Conservation (phyloP, 2,113 vertebrate genomes). For the Noctilio leporinus region DNA sequence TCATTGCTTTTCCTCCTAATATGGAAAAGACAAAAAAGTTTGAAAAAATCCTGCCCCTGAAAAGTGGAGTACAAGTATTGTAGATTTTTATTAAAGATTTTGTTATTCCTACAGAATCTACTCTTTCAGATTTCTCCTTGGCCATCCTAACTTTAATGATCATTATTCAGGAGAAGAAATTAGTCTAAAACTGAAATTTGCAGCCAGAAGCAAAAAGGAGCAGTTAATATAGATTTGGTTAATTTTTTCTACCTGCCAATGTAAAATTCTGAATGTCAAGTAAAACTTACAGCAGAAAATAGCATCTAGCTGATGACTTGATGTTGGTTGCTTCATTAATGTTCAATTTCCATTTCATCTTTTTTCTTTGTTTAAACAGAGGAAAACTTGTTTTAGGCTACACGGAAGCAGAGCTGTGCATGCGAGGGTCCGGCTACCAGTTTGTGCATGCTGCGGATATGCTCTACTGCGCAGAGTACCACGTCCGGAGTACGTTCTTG, state of each 20-base stretch:
- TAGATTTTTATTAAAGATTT: background rate
- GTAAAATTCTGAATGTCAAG: background rate
- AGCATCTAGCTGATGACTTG: background rate
- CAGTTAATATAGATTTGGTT: background rate
- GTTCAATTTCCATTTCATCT: background rate
- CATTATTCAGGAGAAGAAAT: conserved; percentile 6
- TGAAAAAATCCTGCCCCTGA: background rate
- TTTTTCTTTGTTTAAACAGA: conserved; percentile 74
- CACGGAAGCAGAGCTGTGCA: conserved; percentile 85
- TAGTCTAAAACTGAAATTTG: background rate
- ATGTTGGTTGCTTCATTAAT: background rate
- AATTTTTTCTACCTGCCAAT: background rate
- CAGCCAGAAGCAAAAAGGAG: background rate
- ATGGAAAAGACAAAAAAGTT: background rate
- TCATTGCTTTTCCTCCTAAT: background rate
- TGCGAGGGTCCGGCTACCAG: conserved; percentile 87
- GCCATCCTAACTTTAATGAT: background rate
- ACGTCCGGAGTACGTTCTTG: conserved; percentile 84
- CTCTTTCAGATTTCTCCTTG: background rate
- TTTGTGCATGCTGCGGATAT: conserved; percentile 90
- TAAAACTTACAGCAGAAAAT: background rate
- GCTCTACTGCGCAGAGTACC: conserved; percentile 89
- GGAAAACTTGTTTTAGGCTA: conserved; percentile 87
- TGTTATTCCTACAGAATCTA: background rate
- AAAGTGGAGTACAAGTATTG: background rate